phyloP scores from a whole-genome alignment of 2,797 vertebrate species.

The Agapornis canus region DNA sequence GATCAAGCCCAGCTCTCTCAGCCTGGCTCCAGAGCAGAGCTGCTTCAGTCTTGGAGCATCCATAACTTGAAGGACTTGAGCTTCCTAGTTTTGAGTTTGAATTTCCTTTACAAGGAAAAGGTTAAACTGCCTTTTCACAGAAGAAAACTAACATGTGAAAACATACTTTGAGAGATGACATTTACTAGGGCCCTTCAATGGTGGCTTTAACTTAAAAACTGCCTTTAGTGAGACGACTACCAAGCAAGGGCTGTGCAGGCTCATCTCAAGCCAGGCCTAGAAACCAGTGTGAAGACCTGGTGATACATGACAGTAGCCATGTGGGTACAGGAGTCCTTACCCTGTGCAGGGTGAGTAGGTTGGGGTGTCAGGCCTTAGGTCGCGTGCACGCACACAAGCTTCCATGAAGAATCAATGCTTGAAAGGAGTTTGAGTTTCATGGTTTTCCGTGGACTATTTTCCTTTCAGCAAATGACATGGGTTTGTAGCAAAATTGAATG shows the following conservation, averaged over 20 bases:
- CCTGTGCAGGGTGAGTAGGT: background rate
- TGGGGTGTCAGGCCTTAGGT: background rate
- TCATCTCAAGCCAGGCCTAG: background rate
- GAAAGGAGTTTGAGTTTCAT: background rate
- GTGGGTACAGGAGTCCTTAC: background rate
- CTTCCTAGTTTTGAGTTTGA: background rate
- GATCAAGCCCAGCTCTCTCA: background rate
- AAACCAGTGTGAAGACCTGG: background rate
- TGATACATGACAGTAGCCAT: accelerated
- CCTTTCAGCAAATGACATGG: background rate
- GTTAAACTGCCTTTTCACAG: background rate
- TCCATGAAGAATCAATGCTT: background rate
- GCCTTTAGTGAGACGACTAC: background rate
- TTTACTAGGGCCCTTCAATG: background rate
- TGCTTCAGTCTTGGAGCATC: background rate
- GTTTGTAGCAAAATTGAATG: conserved; percentile 44
- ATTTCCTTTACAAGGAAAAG: background rate
- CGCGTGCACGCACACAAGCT: background rate
- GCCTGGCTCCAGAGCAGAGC: background rate
- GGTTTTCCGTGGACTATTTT: background rate
- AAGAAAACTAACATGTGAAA: background rate
- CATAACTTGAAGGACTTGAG: background rate
- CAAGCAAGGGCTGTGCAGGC: background rate
- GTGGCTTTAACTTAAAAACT: background rate
- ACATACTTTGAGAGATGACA: background rate